Evolutionary conservation across 2,113 vertebrate genomes (phyloP).

Genomic region (Suricata suricatta): DNA sequence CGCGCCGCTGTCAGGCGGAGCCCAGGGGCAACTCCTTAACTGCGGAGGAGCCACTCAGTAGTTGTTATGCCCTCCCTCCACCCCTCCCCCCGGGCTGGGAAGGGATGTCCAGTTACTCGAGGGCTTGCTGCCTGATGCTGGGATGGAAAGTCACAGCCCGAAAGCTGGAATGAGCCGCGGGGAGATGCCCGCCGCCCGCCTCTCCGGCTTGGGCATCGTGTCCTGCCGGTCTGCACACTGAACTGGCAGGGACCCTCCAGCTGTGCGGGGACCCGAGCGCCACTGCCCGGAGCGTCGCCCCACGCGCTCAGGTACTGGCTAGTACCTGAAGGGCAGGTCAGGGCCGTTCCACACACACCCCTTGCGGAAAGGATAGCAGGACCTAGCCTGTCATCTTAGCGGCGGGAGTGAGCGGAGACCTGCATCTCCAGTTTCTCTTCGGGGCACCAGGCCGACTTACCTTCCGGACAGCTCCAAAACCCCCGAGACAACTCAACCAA

Average conservation of each 20-base stretch:
- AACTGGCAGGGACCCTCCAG: not conserved
- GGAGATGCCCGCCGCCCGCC: not conserved
- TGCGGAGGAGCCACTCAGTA: not conserved
- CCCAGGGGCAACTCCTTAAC: not conserved
- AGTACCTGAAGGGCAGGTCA: constrained; percentile 13
- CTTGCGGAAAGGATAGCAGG: not conserved
- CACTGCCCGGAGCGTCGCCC: not conserved
- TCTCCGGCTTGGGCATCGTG: not conserved
- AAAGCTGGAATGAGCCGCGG: not conserved
- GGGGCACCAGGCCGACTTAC: not conserved
- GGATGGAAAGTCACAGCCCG: constrained; percentile 50
- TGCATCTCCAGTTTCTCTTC: not conserved
- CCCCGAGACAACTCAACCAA: not conserved
- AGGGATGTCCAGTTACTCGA: not conserved
- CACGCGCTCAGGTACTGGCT: not conserved
- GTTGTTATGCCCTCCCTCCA: not conserved
- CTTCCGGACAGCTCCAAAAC: not conserved
- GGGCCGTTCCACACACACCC: not conserved
- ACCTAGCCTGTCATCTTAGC: not conserved
- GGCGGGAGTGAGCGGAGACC: not conserved
- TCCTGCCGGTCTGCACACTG: not conserved
- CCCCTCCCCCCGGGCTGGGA: constrained; percentile 35
- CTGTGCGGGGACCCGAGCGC: not conserved
- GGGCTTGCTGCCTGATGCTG: not conserved
- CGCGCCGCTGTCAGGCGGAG: not conserved